Percentiles rank a stretch among this genome's conserved stretches.
These are phyloP conservation scores for Hymenopus coronatus DNA, from an alignment of 2,888 invertebrate genomes.

Conservation along the genomic window DNA sequence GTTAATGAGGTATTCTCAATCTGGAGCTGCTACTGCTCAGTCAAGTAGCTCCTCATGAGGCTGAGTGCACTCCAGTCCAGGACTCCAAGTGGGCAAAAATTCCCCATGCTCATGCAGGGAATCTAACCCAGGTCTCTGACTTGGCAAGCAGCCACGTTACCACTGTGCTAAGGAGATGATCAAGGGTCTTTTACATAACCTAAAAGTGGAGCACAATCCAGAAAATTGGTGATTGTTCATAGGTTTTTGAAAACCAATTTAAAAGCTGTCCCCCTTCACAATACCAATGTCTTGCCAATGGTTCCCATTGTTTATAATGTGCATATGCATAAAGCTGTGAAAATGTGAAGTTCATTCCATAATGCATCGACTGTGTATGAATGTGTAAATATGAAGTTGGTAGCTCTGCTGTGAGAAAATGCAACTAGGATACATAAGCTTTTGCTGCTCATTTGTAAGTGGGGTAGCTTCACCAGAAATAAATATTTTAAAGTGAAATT, in stretches of 20 bases:
- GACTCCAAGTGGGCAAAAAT: too few species aligned
- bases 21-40: too few species aligned
- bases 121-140: too few species aligned
- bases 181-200: background rate
- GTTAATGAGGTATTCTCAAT: too few species aligned
- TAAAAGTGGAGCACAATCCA: too few species aligned
- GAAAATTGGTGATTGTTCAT: background rate
- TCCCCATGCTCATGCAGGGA: too few species aligned
- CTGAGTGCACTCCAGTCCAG: too few species aligned
- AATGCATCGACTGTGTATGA: background rate
- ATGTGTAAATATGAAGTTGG: background rate
- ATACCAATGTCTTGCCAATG: background rate
- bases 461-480: too few species aligned
- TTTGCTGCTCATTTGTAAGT: background rate
- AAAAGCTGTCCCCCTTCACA: background rate
- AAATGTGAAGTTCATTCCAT: background rate
- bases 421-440: background rate
- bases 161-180: too few species aligned
- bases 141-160: too few species aligned
- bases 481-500: too few species aligned
- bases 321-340: background rate
- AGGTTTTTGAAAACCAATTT: background rate
- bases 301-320: background rate
- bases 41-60: too few species aligned
- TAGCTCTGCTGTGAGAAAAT: background rate